Percentiles rank a stretch among this genome's conserved stretches.
These are phyloP conservation scores for Typhlichthys eigenmanni DNA, from an alignment of 2,797 vertebrate genomes.

Conservation along the genomic window DNA sequence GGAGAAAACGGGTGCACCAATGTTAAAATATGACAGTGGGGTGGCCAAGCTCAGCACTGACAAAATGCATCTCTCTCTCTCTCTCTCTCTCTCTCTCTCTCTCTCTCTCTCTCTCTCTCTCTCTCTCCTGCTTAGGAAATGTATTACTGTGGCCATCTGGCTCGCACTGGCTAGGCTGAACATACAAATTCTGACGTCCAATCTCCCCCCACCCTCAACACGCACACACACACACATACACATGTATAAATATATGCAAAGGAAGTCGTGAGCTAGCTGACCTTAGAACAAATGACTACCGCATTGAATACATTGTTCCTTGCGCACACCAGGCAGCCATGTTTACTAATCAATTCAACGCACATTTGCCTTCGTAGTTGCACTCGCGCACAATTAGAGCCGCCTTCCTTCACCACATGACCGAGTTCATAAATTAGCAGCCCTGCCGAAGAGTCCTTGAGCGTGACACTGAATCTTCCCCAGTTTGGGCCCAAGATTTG, in stretches of 20 bases:
- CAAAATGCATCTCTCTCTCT: not conserved
- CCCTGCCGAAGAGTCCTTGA: too few relatives aligned
- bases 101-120: slow-evolving; percentile 21
- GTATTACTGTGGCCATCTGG: slow-evolving; percentile 64
- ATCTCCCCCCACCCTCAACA: slow-evolving; percentile 9
- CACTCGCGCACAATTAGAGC: not conserved
- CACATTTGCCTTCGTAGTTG: slow-evolving; percentile 7
- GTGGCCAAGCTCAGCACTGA: slow-evolving; percentile 50
- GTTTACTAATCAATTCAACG: not conserved
- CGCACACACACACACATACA: slow-evolving; percentile 11
- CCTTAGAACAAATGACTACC: slow-evolving; percentile 24
- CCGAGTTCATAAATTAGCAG: too few relatives aligned
- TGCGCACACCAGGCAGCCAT: slow-evolving; percentile 1
- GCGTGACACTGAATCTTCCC: too few relatives aligned
- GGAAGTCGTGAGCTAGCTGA: not conserved
- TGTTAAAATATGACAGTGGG: slow-evolving; percentile 56
- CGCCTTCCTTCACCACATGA: too few relatives aligned
- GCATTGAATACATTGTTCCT: slow-evolving; percentile 5
- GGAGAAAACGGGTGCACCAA: slow-evolving; percentile 16
- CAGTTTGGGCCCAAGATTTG: too few relatives aligned
- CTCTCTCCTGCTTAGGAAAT: slow-evolving; percentile 35
- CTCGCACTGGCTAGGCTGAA: slow-evolving; percentile 13
- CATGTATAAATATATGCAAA: not conserved
- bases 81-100: slow-evolving; percentile 20
- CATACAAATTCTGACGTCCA: slow-evolving; percentile 10